These are phyloP conservation scores for Ciona savignyi DNA, from an alignment of 23 tunicate species.

Conservation along the genomic window DNA sequence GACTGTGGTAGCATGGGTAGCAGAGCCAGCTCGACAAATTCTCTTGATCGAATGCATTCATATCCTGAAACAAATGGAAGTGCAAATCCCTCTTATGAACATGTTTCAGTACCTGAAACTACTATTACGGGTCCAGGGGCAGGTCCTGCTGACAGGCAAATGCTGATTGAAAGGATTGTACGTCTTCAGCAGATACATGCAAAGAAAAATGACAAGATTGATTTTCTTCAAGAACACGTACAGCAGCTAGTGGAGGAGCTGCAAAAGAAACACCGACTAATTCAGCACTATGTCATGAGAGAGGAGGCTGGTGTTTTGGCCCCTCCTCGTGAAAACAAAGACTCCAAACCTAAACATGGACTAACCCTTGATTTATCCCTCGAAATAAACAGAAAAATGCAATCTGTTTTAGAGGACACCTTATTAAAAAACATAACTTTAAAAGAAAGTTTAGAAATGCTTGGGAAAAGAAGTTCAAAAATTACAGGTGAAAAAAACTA, in stretches of 20 bases:
- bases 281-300: constrained; percentile 81
- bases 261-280: constrained; percentile 73
- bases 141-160: constrained; percentile 36
- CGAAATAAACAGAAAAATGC: constrained; percentile 95
- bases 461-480: constrained; percentile 27
- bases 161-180: constrained; percentile 83
- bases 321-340: constrained; percentile 37
- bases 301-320: constrained; percentile 86
- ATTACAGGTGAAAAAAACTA: neutral
- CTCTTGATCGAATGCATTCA: constrained; percentile 39
- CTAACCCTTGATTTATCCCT: constrained; percentile 65
- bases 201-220: constrained; percentile 94
- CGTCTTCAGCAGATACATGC: constrained; percentile 95
- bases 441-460: constrained; percentile 76
- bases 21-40: constrained; percentile 76
- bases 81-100: constrained; percentile 8
- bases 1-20: constrained; percentile 86
- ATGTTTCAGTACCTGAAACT: constrained; percentile 66
- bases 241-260: constrained; percentile 65
- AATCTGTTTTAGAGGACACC: constrained; percentile 95
- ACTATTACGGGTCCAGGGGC: constrained; percentile 55
- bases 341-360: constrained; percentile 21
- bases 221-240: constrained; percentile 87
- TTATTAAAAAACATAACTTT: constrained; percentile 83
- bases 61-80: constrained; percentile 7